phyloP scores from a whole-genome alignment of 1,140 invertebrate genomes.

The Heterodera carotae region DNA sequence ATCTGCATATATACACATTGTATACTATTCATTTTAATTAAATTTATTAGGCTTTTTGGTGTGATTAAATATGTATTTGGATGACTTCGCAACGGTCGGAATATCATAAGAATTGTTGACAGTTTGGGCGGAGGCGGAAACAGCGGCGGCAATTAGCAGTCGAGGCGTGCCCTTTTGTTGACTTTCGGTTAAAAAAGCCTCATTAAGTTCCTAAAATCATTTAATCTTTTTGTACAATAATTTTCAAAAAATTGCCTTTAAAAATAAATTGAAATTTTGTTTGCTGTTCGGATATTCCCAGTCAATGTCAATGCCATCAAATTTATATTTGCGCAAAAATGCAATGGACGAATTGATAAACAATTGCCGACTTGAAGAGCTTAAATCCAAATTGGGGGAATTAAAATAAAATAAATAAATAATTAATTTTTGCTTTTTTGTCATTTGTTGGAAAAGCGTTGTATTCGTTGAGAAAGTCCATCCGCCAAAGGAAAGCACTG shows the following conservation, averaged over 20 bases:
- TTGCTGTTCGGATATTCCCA: constrained; percentile 97
- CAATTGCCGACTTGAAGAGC: constrained; percentile 34
- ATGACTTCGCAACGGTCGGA: constrained; percentile 60
- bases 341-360: constrained; percentile 63
- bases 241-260: constrained; percentile 73
- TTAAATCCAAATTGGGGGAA: not conserved
- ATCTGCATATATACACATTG: too few relatives aligned
- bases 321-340: constrained; percentile 56
- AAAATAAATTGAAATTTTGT: constrained; percentile 83
- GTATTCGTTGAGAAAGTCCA: constrained; percentile 64
- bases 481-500: constrained; percentile 66
- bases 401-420: not conserved
- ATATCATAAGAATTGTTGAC: constrained; percentile 67
- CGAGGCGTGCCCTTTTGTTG: not conserved
- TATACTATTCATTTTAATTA: too few relatives aligned
- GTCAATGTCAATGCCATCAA: constrained; percentile 78
- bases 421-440: constrained; percentile 31
- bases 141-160: constrained; percentile 66
- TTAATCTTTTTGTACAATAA: not conserved
- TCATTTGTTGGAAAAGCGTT: constrained; percentile 51
- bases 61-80: too few relatives aligned
- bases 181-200: not conserved
- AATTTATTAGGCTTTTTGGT: too few relatives aligned
- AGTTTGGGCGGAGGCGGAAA: constrained; percentile 65
- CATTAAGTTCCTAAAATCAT: constrained; percentile 2